These are phyloP conservation scores for Mustela nigripes DNA, from an alignment of 2,113 vertebrate genomes.

Conservation along the genomic window DNA sequence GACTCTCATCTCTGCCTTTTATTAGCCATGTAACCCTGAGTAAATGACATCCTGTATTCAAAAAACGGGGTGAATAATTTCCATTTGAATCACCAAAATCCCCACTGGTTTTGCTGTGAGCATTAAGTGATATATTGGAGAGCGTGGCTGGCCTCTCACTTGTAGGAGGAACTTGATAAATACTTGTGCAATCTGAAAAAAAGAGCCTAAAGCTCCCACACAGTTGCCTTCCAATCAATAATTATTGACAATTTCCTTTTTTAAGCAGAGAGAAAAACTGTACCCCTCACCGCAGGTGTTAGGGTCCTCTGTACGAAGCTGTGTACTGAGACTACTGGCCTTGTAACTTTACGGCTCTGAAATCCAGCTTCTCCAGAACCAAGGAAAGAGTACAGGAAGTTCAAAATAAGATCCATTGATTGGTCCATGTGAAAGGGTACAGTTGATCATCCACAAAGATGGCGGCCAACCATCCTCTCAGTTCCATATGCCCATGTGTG, in stretches of 20 bases:
- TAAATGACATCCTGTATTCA: not conserved
- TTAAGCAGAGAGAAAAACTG: not conserved
- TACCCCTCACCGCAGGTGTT: not conserved
- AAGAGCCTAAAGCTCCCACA: not conserved
- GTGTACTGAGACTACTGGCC: not conserved
- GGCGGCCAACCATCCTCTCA: not conserved
- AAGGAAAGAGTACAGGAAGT: not conserved
- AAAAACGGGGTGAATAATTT: constrained; percentile 4
- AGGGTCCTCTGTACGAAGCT: not conserved
- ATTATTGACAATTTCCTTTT: not conserved
- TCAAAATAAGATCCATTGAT: not conserved
- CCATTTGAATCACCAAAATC: constrained; percentile 54
- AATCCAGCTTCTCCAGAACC: not conserved
- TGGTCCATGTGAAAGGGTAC: not conserved
- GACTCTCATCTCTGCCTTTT: not conserved
- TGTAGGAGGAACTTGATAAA: not conserved
- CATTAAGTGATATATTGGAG: not conserved
- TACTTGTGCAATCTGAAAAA: not conserved
- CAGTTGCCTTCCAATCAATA: constrained; percentile 22
- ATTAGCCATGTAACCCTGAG: not conserved
- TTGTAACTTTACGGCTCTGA: not conserved
- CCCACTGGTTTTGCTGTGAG: not conserved
- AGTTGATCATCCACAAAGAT: not conserved
- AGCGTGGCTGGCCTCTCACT: not conserved
- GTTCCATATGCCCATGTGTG: no score